These are phyloP conservation scores for Cremastobaeus sp. DNA, from an alignment of 2,888 invertebrate genomes.

Conservation along the genomic window DNA sequence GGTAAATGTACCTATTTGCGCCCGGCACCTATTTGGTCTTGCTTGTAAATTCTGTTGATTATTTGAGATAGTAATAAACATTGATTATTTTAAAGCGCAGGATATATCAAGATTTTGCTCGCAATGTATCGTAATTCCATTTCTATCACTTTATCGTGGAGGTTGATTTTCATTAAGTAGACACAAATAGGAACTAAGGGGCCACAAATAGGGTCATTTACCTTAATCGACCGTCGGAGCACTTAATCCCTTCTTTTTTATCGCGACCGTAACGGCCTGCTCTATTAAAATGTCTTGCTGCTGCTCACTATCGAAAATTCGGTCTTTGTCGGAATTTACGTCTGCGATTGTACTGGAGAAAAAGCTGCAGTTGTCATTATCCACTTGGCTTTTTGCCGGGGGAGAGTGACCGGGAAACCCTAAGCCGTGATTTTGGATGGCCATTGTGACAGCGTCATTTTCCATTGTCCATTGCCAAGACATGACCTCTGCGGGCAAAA, in stretches of 20 bases:
- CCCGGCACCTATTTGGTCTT: too few relatives aligned
- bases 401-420: conserved; percentile 64
- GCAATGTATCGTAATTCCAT: too few relatives aligned
- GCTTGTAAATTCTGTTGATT: too few relatives aligned
- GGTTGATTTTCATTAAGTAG: too few relatives aligned
- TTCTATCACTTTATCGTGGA: too few relatives aligned
- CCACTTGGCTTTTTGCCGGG: background rate
- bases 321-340: conserved; percentile 14
- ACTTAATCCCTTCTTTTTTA: conserved; percentile 85
- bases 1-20: too few relatives aligned
- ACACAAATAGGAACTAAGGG: background rate
- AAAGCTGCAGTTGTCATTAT: background rate
- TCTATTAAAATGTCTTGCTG: conserved; percentile 82
- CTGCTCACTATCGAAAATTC: conserved; percentile 6
- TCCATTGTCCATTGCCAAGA: too few relatives aligned
- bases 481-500: too few relatives aligned
- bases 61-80: too few relatives aligned
- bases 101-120: too few relatives aligned
- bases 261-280: conserved; percentile 86
- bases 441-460: conserved; percentile 86
- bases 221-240: conserved; percentile 75
- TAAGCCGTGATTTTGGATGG: conserved; percentile 85
- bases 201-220: conserved; percentile 62
- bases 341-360: too few relatives aligned
- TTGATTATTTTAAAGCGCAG: too few relatives aligned